phyloP scores from a whole-genome alignment of 2,113 vertebrate species.

The Myrmecophaga tridactyla region DNA sequence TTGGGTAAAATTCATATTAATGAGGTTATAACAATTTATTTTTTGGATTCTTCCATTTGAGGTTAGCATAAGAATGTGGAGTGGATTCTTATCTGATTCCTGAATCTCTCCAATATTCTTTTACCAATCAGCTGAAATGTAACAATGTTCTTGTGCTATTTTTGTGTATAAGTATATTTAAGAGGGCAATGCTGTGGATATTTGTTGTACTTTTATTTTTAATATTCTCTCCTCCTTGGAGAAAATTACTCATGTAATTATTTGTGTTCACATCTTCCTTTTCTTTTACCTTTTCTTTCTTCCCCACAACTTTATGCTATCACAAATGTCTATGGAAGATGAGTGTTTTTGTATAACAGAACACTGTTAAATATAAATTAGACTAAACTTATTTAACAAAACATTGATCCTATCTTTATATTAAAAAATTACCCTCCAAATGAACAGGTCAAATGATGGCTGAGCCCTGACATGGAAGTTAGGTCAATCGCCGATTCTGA shows the following conservation, averaged over 20 bases:
- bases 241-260: not conserved
- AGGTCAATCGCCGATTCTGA: not conserved
- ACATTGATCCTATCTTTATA: not conserved
- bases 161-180: fast-evolving
- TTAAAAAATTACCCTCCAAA: not conserved
- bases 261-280: not conserved
- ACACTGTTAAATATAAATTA: not conserved
- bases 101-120: fast-evolving
- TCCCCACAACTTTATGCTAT: not conserved
- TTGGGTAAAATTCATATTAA: not conserved
- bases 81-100: not conserved
- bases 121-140: not conserved
- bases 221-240: not conserved
- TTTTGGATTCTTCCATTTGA: fast-evolving
- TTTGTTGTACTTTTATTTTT: not conserved
- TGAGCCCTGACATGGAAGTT: not conserved
- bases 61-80: not conserved
- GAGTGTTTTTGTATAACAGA: not conserved
- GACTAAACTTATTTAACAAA: not conserved
- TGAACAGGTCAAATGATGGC: not conserved
- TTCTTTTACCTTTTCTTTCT: not conserved
- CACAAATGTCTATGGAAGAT: not conserved
- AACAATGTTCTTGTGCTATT: not conserved
- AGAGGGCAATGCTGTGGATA: too few species aligned
- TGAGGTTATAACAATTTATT: not conserved